phyloP scores from a whole-genome alignment of 2,113 vertebrate genomes.

The Atrichornis clamosus region DNA sequence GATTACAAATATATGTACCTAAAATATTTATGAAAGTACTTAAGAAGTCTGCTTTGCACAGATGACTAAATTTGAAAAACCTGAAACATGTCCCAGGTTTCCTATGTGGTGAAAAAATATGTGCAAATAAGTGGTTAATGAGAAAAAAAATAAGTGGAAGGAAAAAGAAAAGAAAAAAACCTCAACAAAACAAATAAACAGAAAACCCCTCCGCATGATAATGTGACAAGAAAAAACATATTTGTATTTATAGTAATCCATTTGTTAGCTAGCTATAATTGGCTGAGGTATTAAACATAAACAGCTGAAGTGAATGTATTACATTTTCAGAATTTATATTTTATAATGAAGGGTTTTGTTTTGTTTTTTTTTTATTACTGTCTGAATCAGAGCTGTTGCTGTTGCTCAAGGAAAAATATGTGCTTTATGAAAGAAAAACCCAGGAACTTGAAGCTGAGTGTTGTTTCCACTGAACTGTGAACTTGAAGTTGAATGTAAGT shows the following conservation, averaged over 20 bases:
- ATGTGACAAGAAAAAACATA: neutral
- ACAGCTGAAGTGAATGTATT: neutral
- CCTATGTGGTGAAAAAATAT: neutral
- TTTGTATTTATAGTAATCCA: neutral
- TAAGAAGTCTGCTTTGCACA: neutral
- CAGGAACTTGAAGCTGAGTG: neutral
- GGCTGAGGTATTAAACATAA: neutral
- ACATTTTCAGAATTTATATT: neutral
- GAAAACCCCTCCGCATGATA: neutral
- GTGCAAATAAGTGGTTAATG: neutral
- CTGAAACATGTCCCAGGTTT: neutral
- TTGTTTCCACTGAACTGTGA: neutral
- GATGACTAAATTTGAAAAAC: neutral
- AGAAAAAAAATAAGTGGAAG: neutral
- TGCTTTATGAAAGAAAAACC: neutral
- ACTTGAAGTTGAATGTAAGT: neutral
- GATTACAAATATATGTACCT: neutral
- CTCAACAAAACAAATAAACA: neutral
- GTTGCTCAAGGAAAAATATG: neutral
- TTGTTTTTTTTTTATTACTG: neutral
- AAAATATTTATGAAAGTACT: neutral
- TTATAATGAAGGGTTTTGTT: neutral
- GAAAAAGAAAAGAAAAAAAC: rapidly evolving
- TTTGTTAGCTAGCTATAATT: neutral
- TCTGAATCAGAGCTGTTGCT: neutral